These are phyloP conservation scores for Drosophila setifemur DNA, from an alignment of 1,140 invertebrate species.

Conservation along the genomic window DNA sequence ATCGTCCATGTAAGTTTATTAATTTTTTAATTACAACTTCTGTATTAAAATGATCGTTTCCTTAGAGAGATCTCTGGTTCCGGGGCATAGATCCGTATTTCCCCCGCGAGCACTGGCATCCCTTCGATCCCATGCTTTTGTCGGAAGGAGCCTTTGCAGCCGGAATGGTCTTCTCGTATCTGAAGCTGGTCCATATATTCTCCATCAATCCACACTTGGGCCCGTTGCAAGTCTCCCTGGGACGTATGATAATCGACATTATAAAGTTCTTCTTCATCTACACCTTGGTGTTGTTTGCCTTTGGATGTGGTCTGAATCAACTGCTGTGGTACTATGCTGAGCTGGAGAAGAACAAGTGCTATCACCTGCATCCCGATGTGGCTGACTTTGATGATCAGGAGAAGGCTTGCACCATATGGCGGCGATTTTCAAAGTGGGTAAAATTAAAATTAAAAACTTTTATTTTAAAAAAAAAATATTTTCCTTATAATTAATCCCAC, in stretches of 20 bases:
- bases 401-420: slow-evolving; percentile 92
- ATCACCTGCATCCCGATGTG: slow-evolving; percentile 87
- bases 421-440: slow-evolving; percentile 91
- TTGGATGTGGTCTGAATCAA: slow-evolving; percentile 96
- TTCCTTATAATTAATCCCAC: slow-evolving; percentile 35
- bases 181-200: slow-evolving; percentile 97
- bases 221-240: slow-evolving; percentile 93
- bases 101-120: slow-evolving; percentile 94
- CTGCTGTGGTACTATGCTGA: slow-evolving; percentile 98
- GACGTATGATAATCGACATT: slow-evolving; percentile 96
- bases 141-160: slow-evolving; percentile 97
- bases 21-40: too few species aligned
- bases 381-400: slow-evolving; percentile 91
- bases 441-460: too few species aligned
- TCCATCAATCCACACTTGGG: slow-evolving; percentile 97
- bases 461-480: neutral
- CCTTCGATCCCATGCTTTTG: slow-evolving; percentile 96
- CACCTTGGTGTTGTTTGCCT: slow-evolving; percentile 93
- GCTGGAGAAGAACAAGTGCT: slow-evolving; percentile 92
- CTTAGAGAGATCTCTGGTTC: slow-evolving; percentile 87
- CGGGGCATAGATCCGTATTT: slow-evolving; percentile 90
- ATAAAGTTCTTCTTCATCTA: slow-evolving; percentile 97
- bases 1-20: slow-evolving; percentile 87
- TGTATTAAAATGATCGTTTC: neutral
- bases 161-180: slow-evolving; percentile 96